Conservation (phyloP, 2,888 invertebrate species). For the Axea sp. region DNA sequence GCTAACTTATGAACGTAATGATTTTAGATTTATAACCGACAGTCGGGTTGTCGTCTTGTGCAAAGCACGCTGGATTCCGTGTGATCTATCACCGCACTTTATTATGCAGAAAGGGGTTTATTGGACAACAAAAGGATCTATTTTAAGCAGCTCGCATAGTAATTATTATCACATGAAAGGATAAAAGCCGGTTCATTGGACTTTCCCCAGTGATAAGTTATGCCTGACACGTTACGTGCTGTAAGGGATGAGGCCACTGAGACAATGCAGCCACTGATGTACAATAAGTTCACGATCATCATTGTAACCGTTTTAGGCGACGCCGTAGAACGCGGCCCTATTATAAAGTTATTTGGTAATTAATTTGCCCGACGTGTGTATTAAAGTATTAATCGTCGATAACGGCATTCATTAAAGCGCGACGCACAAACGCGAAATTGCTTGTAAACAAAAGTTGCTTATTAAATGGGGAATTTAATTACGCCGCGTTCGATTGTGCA, state of each 20-base stretch:
- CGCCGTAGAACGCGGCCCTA: slow-evolving; percentile 34
- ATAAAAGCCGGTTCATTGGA: slow-evolving; percentile 74
- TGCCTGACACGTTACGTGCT: slow-evolving; percentile 69
- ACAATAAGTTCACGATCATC: slow-evolving; percentile 56
- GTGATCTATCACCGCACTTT: slow-evolving; percentile 54
- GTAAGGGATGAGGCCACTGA: slow-evolving; percentile 44
- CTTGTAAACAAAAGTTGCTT: slow-evolving; percentile 21
- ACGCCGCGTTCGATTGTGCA: background rate
- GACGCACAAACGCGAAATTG: slow-evolving; percentile 15
- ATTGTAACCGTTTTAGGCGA: slow-evolving; percentile 52
- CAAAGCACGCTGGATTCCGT: slow-evolving; percentile 41
- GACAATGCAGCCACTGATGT: slow-evolving; percentile 55
- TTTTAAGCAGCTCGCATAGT: slow-evolving; percentile 59
- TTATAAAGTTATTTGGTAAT: slow-evolving; percentile 56
- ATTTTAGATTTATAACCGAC: slow-evolving; percentile 45
- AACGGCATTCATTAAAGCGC: slow-evolving; percentile 16
- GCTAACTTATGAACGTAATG: slow-evolving; percentile 52
- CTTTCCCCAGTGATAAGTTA: slow-evolving; percentile 74
- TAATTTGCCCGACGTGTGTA: slow-evolving; percentile 42
- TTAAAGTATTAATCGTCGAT: slow-evolving; percentile 41
- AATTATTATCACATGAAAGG: slow-evolving; percentile 75
- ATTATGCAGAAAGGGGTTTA: slow-evolving; percentile 53
- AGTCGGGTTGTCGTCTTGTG: slow-evolving; percentile 44
- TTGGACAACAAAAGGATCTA: slow-evolving; percentile 58
- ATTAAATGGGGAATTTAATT: slow-evolving; percentile 19